These are phyloP conservation scores for Dromaius novaehollandiae DNA, from an alignment of 2,113 vertebrate genomes.

Conservation along the genomic window DNA sequence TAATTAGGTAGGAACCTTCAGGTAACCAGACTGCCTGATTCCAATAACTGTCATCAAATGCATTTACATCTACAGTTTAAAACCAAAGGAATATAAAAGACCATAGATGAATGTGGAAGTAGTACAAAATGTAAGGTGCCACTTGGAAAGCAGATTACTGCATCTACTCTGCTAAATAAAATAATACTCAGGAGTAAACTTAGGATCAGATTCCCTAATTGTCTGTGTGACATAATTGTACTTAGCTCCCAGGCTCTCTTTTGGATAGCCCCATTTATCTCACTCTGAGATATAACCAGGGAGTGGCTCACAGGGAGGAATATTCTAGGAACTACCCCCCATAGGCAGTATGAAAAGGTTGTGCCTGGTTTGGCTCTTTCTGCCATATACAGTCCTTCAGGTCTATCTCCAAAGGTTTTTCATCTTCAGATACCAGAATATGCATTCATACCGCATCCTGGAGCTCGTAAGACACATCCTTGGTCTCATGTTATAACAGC, in stretches of 20 bases:
- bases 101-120: background rate
- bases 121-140: background rate
- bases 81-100: conserved; percentile 5
- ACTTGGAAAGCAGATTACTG: background rate
- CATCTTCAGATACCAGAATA: background rate
- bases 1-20: background rate
- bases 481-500: background rate
- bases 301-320: background rate
- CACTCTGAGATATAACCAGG: background rate
- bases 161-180: conserved; percentile 26
- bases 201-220: background rate
- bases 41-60: background rate
- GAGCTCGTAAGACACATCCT: background rate
- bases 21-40: background rate
- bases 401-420: background rate
- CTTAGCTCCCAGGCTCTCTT: background rate
- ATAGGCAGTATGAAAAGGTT: background rate
- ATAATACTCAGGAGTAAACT: background rate
- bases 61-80: background rate
- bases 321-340: background rate
- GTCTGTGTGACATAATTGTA: background rate
- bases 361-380: background rate
- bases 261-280: background rate
- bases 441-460: background rate
- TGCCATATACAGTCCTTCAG: background rate